Base-by-base conservation (phyloP, 2,113 vertebrate species). In the Atrichornis clamosus region DNA sequence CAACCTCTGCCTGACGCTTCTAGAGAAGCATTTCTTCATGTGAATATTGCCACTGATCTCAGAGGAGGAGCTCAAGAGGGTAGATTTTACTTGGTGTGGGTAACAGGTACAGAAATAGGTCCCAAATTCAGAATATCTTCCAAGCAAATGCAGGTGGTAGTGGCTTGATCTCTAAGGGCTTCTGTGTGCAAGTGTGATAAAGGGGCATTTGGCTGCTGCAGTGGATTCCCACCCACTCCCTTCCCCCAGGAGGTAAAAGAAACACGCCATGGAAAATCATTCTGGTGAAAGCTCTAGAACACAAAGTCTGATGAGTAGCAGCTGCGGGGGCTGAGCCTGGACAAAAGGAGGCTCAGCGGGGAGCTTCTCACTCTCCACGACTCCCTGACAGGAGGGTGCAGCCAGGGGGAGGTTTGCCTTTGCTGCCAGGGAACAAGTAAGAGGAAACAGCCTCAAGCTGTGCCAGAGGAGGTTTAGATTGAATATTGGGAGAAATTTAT, bases 61-160 rank as follows among this genome's bases (percentile, higher is more conserved):
- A 72, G 65, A n/a, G 30, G 20, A 70, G 56, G n/a, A 47, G 7
- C n/a, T 47, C 0, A 0, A 21, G 65, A 35, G 30, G 42, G 30
- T 21, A 22, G 56, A 26, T 47, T 35, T 79, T 47, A 24, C 26
- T 56, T 63, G 35, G 21, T 42, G 11, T 64, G 58, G 14, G 26
- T 42, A 32, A 12, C 24, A 49, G 49, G 20, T 87, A n/a, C 75
- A 63, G 65, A 55, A 79, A 35, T 4, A 35, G 41, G 17, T 49
- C 26, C 30, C 20, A 56, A 12, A 72, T 56, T 42, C 42, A 56
- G 58, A 26, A 16, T 41, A 9, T 35, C 17, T 26, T 35, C 58
- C 58, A 27, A 3, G 42, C 30, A 49, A 24, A n/a, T 49, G 58
- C 67, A 35, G 21, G 7, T 80, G 42, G 32, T 41, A 16, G 6